These are phyloP conservation scores for Nephrocerus scutellatus DNA, from an alignment of 2,888 invertebrate genomes.

Conservation along the genomic window DNA sequence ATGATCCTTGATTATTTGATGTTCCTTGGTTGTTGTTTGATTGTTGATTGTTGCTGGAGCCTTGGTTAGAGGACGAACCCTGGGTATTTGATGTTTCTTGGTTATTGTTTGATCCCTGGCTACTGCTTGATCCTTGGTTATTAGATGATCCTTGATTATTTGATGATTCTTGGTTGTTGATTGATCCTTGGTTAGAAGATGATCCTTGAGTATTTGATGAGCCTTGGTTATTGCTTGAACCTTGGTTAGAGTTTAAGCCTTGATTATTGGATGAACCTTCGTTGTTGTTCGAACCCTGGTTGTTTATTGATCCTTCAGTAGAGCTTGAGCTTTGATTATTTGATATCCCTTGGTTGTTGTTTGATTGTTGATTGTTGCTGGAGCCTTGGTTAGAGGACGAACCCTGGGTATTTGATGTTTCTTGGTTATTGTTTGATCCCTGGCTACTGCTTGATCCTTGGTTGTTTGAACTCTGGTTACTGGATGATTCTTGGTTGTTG, in stretches of 20 bases:
- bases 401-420: conserved; percentile 15
- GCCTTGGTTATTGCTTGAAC: conserved; percentile 13
- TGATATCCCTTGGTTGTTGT: conserved; percentile 16
- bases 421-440: conserved; percentile 20
- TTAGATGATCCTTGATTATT: conserved; percentile 17
- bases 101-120: conserved; percentile 11
- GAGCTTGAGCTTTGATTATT: no score
- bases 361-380: conserved; percentile 10
- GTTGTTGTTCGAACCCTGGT: no score
- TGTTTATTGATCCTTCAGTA: no score
- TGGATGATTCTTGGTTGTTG: conserved; percentile 18
- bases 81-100: no score
- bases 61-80: no score
- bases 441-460: conserved; percentile 22
- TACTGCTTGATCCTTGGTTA: conserved; percentile 6
- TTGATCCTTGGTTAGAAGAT: conserved; percentile 12
- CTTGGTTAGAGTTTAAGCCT: conserved; percentile 15
- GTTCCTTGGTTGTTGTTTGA: no score
- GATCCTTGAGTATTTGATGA: conserved; percentile 18
- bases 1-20: no score
- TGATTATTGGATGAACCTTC: conserved; percentile 18
- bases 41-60: no score
- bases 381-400: conserved; percentile 10
- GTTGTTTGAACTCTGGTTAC: conserved; percentile 12
- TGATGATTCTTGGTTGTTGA: conserved; percentile 14